Evolutionary conservation across 2,113 vertebrate species (phyloP), one percentile per base, ranked within the genome.

Genomic region (Cyprinodon brontotheroides): DNA sequence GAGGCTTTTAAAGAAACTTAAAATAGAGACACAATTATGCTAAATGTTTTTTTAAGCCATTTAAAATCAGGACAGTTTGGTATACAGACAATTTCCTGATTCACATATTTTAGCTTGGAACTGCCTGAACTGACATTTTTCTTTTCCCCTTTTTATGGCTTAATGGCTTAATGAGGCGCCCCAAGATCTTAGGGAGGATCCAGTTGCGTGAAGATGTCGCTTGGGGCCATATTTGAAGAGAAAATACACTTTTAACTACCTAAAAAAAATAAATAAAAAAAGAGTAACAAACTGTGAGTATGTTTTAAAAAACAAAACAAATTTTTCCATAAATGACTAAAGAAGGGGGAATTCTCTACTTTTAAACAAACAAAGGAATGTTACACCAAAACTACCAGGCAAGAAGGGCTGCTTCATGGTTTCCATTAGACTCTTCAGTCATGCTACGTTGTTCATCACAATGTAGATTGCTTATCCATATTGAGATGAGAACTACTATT

Each of bases 401-500:
- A 99, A 91, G 66, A 99, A 99, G 0, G 98, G 98, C 76, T 99
- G 97, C 68, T 99, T 99, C 98, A 99, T 99, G 10, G 98, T 98
- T 90, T 99, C 97, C 98, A 99, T 99, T 15, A 99, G 92, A 79
- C 97, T 99, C 91, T 98, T 99, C 72, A 99, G 86, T 99, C 97
- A 0, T 99, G 98, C 98, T 0, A 99, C 97, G 0, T 98, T 99
- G 87, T 99, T 99, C 98, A 99, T 99, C 14, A 99, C 97, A 0
- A 99, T 99, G 72, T 99, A 99, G 91, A 99, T 99, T n/a, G n/a
- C 91, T 99, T 99, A 86, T 99, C 97, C 97, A 99, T 99, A 65
- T 99, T 99, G n/a, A n/a, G n/a, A n/a, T n/a, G n/a, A n/a, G 63
- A 29, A 99, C 97, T 0, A 99, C 98, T 0, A 99, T 99, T 91